phyloP scores from a whole-genome alignment of 2,888 invertebrate species.

The Aphrophora alni region DNA sequence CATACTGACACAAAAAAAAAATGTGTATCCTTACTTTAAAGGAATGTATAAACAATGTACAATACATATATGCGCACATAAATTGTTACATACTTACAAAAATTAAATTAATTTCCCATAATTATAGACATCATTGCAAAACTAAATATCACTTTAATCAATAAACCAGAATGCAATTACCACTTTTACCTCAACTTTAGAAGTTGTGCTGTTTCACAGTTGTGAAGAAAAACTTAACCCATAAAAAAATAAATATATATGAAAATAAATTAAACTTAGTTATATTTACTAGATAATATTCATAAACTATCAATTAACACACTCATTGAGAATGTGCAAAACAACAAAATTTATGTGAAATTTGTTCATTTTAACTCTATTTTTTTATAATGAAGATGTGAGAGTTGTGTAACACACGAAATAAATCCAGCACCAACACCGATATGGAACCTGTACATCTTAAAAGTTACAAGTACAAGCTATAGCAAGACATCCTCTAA shows the following conservation, averaged over 20 bases:
- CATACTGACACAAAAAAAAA: background rate
- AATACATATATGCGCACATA: background rate
- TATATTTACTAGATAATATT: background rate
- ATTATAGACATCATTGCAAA: background rate
- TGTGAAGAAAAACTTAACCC: background rate
- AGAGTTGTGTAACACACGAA: no score
- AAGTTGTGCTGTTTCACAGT: background rate
- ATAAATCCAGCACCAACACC: no score
- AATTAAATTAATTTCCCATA: background rate
- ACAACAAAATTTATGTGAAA: no score
- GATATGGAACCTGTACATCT: no score
- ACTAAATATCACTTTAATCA: background rate
- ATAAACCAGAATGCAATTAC: background rate
- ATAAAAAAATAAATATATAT: background rate
- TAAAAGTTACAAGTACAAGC: no score
- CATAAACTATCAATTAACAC: no score
- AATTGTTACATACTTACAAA: background rate
- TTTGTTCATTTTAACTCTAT: no score
- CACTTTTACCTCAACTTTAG: background rate
- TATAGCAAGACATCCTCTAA: no score
- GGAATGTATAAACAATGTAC: conserved; percentile 6
- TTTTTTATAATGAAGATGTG: no score
- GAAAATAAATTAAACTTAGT: background rate
- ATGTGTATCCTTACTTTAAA: background rate
- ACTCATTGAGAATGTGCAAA: no score